Percentiles rank a stretch among this genome's conserved stretches.
Conservation (phyloP, 2,113 vertebrate species). For the Pachypanchax playfairii region DNA sequence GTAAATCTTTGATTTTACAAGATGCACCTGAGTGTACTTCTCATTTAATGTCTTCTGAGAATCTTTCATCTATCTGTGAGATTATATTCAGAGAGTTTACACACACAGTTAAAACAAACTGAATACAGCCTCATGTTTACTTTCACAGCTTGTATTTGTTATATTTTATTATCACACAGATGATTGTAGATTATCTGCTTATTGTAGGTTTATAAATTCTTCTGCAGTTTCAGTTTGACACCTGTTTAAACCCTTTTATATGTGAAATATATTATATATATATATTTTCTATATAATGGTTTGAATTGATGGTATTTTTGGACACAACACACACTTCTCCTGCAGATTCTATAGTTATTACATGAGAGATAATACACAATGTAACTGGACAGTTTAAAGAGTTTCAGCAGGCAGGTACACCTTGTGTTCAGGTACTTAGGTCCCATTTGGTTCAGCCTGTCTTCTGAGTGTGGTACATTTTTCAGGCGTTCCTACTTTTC, state of each 20-base stretch:
- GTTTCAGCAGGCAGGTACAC: conserved; percentile 24
- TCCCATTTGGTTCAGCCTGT: conserved; percentile 29
- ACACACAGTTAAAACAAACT: background rate
- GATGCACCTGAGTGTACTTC: conserved; percentile 4
- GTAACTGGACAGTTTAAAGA: conserved; percentile 13
- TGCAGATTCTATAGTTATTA: too few relatives aligned
- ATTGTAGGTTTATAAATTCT: too few relatives aligned
- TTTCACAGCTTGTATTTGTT: background rate
- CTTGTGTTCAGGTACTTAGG: conserved; percentile 12
- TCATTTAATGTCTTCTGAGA: background rate
- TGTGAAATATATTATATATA: too few relatives aligned
- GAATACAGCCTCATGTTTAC: background rate
- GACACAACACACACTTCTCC: too few relatives aligned
- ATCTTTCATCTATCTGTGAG: conserved; percentile 4
- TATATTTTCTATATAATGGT: too few relatives aligned
- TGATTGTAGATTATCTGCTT: too few relatives aligned
- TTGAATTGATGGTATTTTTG: too few relatives aligned
- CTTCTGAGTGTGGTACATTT: conserved; percentile 14
- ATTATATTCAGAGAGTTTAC: background rate
- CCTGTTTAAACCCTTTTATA: too few relatives aligned
- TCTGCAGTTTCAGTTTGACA: background rate
- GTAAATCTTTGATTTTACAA: conserved; percentile 4
- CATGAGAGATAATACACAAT: too few relatives aligned
- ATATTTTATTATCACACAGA: background rate
- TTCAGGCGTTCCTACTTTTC: conserved; percentile 19